Conservation (phyloP, 2,113 vertebrate genomes). For the Ceyx melanurus region DNA sequence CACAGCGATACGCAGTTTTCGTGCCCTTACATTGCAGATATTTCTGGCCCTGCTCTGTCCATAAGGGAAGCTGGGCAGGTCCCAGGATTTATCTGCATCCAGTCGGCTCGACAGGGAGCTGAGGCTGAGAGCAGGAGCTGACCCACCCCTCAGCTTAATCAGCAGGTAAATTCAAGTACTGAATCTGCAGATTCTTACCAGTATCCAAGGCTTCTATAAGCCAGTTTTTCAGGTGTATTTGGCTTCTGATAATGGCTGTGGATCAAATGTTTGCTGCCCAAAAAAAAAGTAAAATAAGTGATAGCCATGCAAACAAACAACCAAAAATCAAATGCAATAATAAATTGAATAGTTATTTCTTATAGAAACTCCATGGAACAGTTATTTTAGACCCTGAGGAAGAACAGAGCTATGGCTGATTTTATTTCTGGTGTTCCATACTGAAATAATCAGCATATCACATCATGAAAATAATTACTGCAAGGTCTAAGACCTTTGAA, state of each 20-base stretch:
- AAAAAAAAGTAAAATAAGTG: background rate
- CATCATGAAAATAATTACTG: background rate
- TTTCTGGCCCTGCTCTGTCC: background rate
- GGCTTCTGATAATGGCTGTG: background rate
- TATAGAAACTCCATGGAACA: background rate
- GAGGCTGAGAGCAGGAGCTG: background rate
- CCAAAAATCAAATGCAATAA: background rate
- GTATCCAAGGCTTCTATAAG: background rate
- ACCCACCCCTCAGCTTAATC: background rate
- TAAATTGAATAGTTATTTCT: background rate
- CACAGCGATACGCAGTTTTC: accelerated
- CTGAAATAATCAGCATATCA: background rate
- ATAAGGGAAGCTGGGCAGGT: background rate
- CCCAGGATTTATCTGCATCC: background rate
- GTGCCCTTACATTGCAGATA: background rate
- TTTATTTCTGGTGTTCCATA: background rate
- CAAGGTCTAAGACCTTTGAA: background rate
- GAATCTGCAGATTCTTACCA: background rate
- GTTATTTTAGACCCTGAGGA: background rate
- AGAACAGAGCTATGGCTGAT: background rate
- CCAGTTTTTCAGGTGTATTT: background rate
- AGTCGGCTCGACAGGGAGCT: background rate
- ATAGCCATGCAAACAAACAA: background rate
- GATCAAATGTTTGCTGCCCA: background rate
- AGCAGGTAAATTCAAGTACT: background rate